Evolutionary conservation across 2,888 invertebrate species (phyloP).

Genomic region (Pollenia labialis): DNA sequence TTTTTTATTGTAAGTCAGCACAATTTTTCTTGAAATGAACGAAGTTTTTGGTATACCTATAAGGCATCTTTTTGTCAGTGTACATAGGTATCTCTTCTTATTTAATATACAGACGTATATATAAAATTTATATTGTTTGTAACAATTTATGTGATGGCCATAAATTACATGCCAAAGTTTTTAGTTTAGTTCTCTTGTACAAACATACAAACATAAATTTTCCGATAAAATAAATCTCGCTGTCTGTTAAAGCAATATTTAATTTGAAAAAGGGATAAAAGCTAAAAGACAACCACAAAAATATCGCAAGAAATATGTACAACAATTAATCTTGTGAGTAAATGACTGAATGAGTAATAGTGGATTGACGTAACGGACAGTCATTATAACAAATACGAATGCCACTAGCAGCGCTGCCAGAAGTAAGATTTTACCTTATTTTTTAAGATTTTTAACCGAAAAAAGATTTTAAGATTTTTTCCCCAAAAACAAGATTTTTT

Average conservation of each 20-base stretch:
- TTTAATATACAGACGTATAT: no score
- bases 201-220: constrained; percentile 33
- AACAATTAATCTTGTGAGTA: constrained; percentile 46
- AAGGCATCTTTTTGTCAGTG: no score
- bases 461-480: no score
- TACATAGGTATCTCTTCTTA: no score
- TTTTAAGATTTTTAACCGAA: no score
- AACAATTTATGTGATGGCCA: constrained; percentile 55
- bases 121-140: background rate
- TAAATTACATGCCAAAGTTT: constrained; percentile 56
- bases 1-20: no score
- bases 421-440: no score
- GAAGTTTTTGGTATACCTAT: no score
- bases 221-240: constrained; percentile 33
- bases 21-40: no score
- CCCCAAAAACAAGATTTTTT: no score
- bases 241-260: background rate
- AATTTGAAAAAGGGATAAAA: background rate
- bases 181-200: background rate
- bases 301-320: constrained; percentile 11
- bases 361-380: constrained; percentile 7
- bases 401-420: no score
- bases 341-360: constrained; percentile 9
- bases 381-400: background rate
- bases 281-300: constrained; percentile 33